These are phyloP conservation scores for Eristalinus sepulchralis DNA, from an alignment of 2,888 invertebrate species.

Conservation along the genomic window DNA sequence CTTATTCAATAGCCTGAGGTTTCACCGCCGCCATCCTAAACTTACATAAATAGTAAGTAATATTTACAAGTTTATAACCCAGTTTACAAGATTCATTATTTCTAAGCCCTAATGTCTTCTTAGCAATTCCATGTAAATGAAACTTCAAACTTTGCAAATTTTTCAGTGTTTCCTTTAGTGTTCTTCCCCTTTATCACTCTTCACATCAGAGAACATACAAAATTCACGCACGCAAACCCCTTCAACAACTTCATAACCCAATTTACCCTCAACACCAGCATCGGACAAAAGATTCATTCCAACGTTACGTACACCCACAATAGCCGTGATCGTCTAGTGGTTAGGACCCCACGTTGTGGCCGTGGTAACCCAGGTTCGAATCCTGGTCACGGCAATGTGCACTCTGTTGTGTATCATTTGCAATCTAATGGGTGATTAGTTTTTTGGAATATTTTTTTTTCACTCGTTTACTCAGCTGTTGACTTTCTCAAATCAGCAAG, in stretches of 20 bases:
- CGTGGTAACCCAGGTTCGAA: slow-evolving; percentile 79
- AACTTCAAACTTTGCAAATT: too few species aligned
- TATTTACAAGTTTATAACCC: too few species aligned
- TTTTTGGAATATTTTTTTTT: neutral
- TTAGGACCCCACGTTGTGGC: slow-evolving; percentile 79
- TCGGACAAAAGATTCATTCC: neutral
- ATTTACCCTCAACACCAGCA: neutral
- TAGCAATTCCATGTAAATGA: too few species aligned
- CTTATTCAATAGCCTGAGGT: too few species aligned
- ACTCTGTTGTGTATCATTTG: neutral
- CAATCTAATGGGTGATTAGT: too few species aligned
- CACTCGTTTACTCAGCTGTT: neutral
- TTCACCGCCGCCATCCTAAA: too few species aligned
- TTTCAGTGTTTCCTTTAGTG: too few species aligned
- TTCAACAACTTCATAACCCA: neutral
- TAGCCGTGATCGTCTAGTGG: slow-evolving; percentile 79
- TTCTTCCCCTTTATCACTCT: too few species aligned
- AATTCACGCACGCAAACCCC: neutral
- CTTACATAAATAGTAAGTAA: too few species aligned
- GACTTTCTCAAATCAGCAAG: neutral
- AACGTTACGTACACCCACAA: neutral
- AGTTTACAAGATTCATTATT: too few species aligned
- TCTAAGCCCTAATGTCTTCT: too few species aligned
- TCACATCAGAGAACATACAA: neutral
- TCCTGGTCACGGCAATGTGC: slow-evolving; percentile 78